These are phyloP conservation scores for Lasioglossum morio DNA, from an alignment of 2,888 invertebrate species.

Conservation along the genomic window DNA sequence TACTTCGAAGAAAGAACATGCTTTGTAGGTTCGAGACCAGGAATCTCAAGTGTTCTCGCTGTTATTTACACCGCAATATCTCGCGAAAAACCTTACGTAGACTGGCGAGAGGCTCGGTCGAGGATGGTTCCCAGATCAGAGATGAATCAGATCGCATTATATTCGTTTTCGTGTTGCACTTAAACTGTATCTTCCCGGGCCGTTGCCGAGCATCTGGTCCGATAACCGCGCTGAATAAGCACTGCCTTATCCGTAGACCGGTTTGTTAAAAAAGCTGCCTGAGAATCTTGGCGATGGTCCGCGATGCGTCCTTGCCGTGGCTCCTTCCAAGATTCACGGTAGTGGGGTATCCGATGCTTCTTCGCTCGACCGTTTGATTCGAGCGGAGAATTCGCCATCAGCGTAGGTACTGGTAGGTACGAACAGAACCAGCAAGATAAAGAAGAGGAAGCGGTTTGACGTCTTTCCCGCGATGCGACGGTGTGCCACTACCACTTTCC, in stretches of 20 bases:
- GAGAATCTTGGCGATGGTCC: neutral
- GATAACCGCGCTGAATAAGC: neutral
- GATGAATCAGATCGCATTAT: neutral
- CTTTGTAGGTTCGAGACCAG: neutral
- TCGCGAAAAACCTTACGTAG: neutral
- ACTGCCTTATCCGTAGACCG: constrained; percentile 1
- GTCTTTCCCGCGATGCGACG: neutral
- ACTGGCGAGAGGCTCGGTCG: neutral
- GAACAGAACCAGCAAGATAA: neutral
- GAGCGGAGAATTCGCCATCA: neutral
- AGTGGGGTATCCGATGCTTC: constrained; percentile 47
- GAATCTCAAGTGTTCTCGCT: neutral
- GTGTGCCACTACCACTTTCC: neutral
- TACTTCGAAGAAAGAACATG: neutral
- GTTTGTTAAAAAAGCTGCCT: constrained; percentile 14
- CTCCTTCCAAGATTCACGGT: constrained; percentile 12
- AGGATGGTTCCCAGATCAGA: neutral
- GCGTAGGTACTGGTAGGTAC: neutral
- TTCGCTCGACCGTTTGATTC: constrained; percentile 10
- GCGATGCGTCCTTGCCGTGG: neutral
- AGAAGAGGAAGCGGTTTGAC: constrained; percentile 20
- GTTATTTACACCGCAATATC: neutral
- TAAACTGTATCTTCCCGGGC: neutral
- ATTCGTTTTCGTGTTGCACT: neutral
- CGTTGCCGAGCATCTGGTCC: neutral